phyloP scores from a whole-genome alignment of 1,140 invertebrate species.

The Potamilus streckersoni region DNA sequence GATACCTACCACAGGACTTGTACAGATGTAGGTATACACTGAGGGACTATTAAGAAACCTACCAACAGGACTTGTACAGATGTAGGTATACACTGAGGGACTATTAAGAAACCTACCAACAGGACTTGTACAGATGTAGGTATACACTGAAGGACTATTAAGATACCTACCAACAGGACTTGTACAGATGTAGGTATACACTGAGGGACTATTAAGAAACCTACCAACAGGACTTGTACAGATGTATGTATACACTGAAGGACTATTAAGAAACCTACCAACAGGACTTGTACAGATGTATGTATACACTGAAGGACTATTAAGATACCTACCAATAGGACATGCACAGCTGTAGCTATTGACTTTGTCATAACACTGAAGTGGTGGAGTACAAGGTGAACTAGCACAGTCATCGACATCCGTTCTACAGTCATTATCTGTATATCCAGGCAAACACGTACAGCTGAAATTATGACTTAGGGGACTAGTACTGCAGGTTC shows the following conservation, averaged over 20 bases:
- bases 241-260: too few relatives aligned
- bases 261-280: background rate
- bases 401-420: constrained; percentile 49
- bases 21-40: constrained; percentile 48
- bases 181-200: too few relatives aligned
- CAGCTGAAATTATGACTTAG: constrained; percentile 41
- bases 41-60: constrained; percentile 54
- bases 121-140: too few relatives aligned
- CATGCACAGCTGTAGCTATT: constrained; percentile 43
- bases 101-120: too few relatives aligned
- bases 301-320: too few relatives aligned
- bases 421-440: constrained; percentile 52
- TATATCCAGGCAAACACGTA: constrained; percentile 47
- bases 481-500: constrained; percentile 24
- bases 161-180: too few relatives aligned
- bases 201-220: too few relatives aligned
- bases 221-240: too few relatives aligned
- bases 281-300: constrained; percentile 44
- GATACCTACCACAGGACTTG: constrained; percentile 16
- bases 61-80: constrained; percentile 51
- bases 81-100: constrained; percentile 31
- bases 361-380: constrained; percentile 41
- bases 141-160: too few relatives aligned
- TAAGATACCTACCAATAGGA: constrained; percentile 22
- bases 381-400: constrained; percentile 26